Evolutionary conservation across 2,888 invertebrate genomes (phyloP).

Genomic region (Nesidiocoris tenuis): DNA sequence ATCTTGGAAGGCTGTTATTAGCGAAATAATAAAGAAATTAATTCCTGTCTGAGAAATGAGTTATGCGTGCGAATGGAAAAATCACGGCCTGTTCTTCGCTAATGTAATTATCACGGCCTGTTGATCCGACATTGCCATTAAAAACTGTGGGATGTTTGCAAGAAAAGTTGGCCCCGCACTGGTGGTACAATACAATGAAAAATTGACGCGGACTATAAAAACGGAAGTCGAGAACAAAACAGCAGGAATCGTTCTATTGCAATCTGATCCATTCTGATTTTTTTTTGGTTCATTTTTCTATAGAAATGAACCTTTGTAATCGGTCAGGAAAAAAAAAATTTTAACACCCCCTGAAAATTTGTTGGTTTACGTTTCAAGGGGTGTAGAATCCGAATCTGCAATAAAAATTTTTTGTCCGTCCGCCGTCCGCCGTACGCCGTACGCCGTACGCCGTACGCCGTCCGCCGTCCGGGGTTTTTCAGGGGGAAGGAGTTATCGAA

Average conservation of each 20-base stretch:
- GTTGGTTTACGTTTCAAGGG: no score
- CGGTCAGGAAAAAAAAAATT: no score
- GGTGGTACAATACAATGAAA: not conserved
- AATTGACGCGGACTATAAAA: not conserved
- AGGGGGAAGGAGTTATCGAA: no score
- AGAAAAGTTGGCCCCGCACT: not conserved
- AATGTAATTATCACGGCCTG: constrained; percentile 17
- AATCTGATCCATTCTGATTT: not conserved
- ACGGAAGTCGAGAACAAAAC: not conserved
- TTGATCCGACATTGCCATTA: constrained; percentile 8
- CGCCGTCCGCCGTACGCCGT: no score
- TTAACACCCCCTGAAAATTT: no score
- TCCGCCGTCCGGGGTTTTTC: no score
- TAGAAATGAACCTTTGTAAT: no score
- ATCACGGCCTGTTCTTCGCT: constrained; percentile 11
- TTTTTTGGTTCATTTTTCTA: not conserved
- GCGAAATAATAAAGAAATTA: constrained; percentile 11
- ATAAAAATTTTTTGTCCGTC: no score
- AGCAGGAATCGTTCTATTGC: not conserved
- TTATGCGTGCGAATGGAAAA: constrained; percentile 29
- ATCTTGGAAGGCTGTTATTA: not conserved
- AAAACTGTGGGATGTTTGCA: not conserved
- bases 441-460: no score
- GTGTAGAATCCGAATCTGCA: no score
- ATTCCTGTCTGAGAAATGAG: constrained; percentile 12